phyloP scores from a whole-genome alignment of 2,113 vertebrate species.

The Cynopterus brachyotis region DNA sequence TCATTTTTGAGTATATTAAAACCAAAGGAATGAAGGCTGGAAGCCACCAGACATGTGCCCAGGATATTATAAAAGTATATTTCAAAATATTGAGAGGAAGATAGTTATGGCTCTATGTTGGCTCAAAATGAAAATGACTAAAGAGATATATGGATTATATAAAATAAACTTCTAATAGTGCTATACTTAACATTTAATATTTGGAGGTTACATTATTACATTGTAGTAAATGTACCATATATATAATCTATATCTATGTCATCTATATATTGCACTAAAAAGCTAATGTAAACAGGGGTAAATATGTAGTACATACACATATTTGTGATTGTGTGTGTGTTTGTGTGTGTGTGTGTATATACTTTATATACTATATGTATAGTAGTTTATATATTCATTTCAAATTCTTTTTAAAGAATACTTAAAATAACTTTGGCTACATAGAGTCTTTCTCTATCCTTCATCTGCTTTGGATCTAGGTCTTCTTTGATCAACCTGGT shows the following conservation, averaged over 20 bases:
- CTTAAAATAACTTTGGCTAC: not conserved
- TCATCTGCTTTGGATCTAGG: not conserved
- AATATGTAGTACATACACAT: not conserved
- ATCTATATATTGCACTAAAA: not conserved
- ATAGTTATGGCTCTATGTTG: not conserved
- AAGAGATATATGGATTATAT: not conserved
- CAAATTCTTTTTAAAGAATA: not conserved
- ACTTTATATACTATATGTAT: no score
- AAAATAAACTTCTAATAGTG: not conserved
- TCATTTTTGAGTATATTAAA: slow-evolving; percentile 45
- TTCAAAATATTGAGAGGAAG: not conserved
- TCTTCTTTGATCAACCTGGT: not conserved
- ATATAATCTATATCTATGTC: not conserved
- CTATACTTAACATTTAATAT: not conserved
- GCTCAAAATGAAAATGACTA: not conserved
- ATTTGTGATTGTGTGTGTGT: no score
- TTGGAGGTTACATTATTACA: not conserved
- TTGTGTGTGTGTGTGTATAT: no score
- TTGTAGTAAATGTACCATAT: not conserved
- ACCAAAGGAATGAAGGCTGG: not conserved
- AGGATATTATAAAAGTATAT: not conserved
- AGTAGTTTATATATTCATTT: not conserved
- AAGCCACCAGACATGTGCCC: not conserved
- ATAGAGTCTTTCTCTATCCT: not conserved
- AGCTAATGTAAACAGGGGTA: not conserved